Base-by-base conservation (phyloP, 2,113 vertebrate genomes). In the Vanacampus margaritifer region DNA sequence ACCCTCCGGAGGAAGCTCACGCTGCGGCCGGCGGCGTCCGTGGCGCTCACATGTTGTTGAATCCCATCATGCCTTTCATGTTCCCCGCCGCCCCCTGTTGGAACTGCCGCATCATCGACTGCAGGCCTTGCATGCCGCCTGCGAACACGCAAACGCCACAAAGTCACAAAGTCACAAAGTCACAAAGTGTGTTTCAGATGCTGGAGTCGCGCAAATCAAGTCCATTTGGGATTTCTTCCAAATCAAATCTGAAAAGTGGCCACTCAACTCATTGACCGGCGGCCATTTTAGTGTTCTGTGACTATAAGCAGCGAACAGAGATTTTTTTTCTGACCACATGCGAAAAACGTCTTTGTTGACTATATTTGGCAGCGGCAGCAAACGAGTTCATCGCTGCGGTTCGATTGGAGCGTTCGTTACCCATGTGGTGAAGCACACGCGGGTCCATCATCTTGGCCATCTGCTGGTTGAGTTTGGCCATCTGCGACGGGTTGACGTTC, bases 371-470 rank as follows among this genome's bases (percentile, higher is more conserved):
- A 4, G 4, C 28, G 4, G 28, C 28, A 32, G 28, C 4, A 32
- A 32, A 32, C 4, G 28, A 32, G 28, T 32, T 32, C 28, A 32
- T n/a, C n/a, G n/a, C n/a, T n/a, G n/a, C n/a, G n/a, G n/a, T n/a
- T n/a, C n/a, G n/a, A n/a, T n/a, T n/a, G n/a, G n/a, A n/a, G n/a
- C 3, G 28, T n/a, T 13, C 75, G 7, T 84, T 92, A 98, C 97
- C 97, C 97, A 99, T 99, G 79, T 99, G 97, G 87, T 99, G 97
- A 79, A 99, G 94, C 85, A 99, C 97, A 89, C 97, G 89, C 17
- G 97, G 97, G 87, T 98, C 97, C 97, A 99, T 99, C 97, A 99
- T 99, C 83, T 98, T 98, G 68, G 97, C 97, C 97, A 99, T 99
- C 88, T 99, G 97, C 82, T 99, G 97, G 87, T 99, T 99, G 69